Conservation (phyloP, 2,888 invertebrate species). For the Spodoptera littoralis region DNA sequence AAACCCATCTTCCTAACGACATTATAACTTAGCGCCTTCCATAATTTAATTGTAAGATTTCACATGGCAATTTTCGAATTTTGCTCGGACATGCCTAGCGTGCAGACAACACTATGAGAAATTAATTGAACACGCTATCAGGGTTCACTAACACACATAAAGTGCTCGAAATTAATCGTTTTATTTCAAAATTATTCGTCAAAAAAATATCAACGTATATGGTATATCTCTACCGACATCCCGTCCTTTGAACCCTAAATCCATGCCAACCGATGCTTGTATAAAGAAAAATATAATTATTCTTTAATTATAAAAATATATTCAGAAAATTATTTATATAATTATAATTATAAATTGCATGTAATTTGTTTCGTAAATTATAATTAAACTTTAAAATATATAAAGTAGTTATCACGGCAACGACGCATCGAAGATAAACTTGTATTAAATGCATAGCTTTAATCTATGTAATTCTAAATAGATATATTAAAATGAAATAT, state of each 20-base stretch:
- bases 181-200: constrained; percentile 35
- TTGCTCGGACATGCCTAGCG: constrained; percentile 60
- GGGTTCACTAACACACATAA: constrained; percentile 60
- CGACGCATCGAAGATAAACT: constrained; percentile 70
- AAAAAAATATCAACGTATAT: constrained; percentile 20
- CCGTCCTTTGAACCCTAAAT: constrained; percentile 33
- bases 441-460: constrained; percentile 69
- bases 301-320: constrained; percentile 4
- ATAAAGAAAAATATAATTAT: constrained; percentile 11
- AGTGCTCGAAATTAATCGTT: constrained; percentile 54
- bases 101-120: constrained; percentile 59
- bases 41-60: constrained; percentile 61
- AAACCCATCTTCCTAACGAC: constrained; percentile 48
- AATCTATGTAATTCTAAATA: constrained; percentile 73
- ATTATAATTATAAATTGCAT: constrained; percentile 35
- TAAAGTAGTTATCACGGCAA: constrained; percentile 59
- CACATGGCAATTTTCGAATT: constrained; percentile 63
- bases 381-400: constrained; percentile 26
- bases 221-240: constrained; percentile 24
- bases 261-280: constrained; percentile 11
- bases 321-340: constrained; percentile 14
- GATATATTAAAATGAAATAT: constrained; percentile 58
- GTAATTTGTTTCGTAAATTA: constrained; percentile 36
- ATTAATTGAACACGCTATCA: constrained; percentile 60
- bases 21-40: constrained; percentile 59